phyloP scores from a whole-genome alignment of 2,888 invertebrate species.

The Phrixothrix hirtus region DNA sequence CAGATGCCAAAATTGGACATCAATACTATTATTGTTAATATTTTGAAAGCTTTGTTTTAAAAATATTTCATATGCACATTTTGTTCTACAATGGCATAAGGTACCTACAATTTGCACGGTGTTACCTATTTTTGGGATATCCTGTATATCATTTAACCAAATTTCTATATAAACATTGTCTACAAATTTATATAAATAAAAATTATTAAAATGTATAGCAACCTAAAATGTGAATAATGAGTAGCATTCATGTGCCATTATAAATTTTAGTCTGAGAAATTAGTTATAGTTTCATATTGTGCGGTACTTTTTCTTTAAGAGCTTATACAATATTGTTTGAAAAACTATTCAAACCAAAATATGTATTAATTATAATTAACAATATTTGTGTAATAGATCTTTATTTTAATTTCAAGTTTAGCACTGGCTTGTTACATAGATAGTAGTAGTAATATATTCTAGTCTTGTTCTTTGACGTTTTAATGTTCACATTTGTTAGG shows the following conservation, averaged over 20 bases:
- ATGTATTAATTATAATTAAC: background rate
- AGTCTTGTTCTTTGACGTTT: slow-evolving; percentile 43
- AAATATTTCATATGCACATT: no score
- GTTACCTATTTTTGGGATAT: no score
- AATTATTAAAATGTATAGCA: no score
- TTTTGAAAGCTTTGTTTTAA: no score
- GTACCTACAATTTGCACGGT: no score
- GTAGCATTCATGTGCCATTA: background rate
- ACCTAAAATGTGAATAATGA: no score
- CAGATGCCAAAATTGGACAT: no score
- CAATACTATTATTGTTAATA: no score
- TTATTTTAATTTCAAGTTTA: slow-evolving; percentile 22
- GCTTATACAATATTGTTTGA: background rate
- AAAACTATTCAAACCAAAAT: background rate
- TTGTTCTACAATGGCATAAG: no score
- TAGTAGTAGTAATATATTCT: slow-evolving; percentile 37
- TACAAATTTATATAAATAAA: no score
- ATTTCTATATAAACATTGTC: no score
- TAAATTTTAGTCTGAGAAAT: background rate
- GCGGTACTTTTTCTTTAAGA: background rate
- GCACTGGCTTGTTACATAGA: slow-evolving; percentile 41
- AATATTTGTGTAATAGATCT: background rate
- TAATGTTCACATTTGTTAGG: slow-evolving; percentile 43
- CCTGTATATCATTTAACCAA: no score
- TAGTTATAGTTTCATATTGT: background rate